Conservation (phyloP, 2,888 invertebrate species). For the Mantis religiosa region DNA sequence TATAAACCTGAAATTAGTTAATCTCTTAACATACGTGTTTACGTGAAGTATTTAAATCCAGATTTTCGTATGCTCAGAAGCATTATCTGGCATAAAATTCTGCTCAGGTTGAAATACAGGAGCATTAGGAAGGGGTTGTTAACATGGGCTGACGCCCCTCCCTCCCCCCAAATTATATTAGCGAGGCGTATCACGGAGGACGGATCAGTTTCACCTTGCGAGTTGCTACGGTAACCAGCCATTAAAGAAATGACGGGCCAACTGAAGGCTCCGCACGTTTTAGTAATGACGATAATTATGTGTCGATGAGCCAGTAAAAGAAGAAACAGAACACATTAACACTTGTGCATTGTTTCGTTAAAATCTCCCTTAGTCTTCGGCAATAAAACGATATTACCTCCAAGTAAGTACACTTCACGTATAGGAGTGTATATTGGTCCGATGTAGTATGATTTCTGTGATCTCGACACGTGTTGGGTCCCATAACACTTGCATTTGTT, state of each 20-base stretch:
- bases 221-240: neutral
- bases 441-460: no score
- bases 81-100: neutral
- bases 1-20: no score
- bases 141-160: neutral
- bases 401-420: no score
- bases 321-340: neutral
- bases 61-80: no score
- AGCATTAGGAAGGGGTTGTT: neutral
- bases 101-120: neutral
- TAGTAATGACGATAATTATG: neutral
- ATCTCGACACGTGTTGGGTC: no score
- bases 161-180: neutral
- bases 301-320: neutral
- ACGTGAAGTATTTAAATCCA: no score
- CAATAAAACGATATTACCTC: no score
- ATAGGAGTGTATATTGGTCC: no score
- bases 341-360: neutral
- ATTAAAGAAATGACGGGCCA: neutral
- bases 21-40: no score
- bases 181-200: neutral
- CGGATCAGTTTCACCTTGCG: neutral
- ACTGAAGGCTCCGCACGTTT: neutral
- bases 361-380: neutral
- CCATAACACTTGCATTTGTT: no score